A percentile compares a stretch with the other conserved stretches of the same genome.
Evolutionary conservation across 2,888 invertebrate species (phyloP).

Genomic region (Quadroppia sp.): DNA sequence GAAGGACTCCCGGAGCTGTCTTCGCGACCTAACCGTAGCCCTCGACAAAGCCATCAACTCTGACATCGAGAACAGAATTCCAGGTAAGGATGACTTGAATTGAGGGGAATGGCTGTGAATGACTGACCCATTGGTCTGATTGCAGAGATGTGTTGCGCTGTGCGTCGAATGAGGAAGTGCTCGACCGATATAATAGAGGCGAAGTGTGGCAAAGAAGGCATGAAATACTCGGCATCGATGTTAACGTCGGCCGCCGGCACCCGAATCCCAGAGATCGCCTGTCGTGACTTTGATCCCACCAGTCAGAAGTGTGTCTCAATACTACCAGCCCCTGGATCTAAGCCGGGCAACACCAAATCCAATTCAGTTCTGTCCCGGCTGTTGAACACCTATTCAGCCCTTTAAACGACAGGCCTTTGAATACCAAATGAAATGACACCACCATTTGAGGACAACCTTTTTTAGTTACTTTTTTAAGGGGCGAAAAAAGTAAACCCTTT

Average conservation of each 20-base stretch:
- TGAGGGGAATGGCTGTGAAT: not conserved
- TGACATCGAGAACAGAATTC: constrained; percentile 41
- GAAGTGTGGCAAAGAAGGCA: constrained; percentile 42
- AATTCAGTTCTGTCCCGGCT: constrained; percentile 42
- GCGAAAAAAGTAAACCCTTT: too few relatives aligned
- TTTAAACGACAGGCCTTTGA: constrained; percentile 37
- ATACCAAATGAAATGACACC: too few relatives aligned
- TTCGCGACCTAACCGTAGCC: constrained; percentile 41
- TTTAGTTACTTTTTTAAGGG: too few relatives aligned
- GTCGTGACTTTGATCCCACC: constrained; percentile 43
- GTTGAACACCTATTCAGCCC: constrained; percentile 42
- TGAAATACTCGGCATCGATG: constrained; percentile 40
- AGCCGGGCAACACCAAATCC: constrained; percentile 39
- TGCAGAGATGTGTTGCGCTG: constrained; percentile 42
- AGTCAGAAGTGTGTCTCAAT: constrained; percentile 39
- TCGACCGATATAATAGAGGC: constrained; percentile 40
- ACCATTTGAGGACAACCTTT: too few relatives aligned
- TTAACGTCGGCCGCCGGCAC: constrained; percentile 39
- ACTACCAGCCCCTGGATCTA: constrained; percentile 42
- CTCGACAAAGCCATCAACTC: constrained; percentile 41
- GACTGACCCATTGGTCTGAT: not conserved
- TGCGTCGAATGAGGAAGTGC: constrained; percentile 42
- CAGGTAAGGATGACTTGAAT: constrained; percentile 1
- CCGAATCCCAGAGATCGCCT: constrained; percentile 41
- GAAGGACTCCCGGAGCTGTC: constrained; percentile 39